Evolutionary conservation across 2,888 invertebrate genomes (phyloP), one percentile per base, ranked within the genome.

Genomic region (Hyposoter didymator): DNA sequence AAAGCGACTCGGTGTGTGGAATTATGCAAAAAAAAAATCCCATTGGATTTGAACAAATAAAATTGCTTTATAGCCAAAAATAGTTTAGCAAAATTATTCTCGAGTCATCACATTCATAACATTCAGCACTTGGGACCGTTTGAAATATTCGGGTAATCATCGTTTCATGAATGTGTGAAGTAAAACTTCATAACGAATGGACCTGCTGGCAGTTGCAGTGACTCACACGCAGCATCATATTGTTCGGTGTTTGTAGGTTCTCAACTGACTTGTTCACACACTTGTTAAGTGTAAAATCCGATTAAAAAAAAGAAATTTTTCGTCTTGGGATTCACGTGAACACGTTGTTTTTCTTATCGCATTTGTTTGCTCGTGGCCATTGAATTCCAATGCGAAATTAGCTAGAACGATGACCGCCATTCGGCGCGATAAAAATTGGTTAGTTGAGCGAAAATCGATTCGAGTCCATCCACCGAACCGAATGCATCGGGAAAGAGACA

Each of bases 371-470:
- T 52, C 19, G n/a, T 7, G 52, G 19, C 52, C 10, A 19, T 17
- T 47, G n/a, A 47, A 47, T 47, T 47, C 47, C 14, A 14, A 47
- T 0, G 17, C 47, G 8, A 17, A 49, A 14, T 49, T 49, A 1
- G 12, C 55, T 22, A 28, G 12, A 55, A 55, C 22, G 12, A 55
- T 10, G 22, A 52, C 10, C 22, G 8, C 2, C 52, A 28, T 22
- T 43, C 10, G 19, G 64, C 35, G 45, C 12, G 4, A 69, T 45
- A 19, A 69, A 69, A 69, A 69, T 45, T 28, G 14, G 7, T 32
- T 70, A n/a, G 32, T 49, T 70, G 6, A 49, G 22, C n/a, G 28
- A n/a, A 59, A 74, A 73, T 55, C 19, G n/a, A 55, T 35, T 39
- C 1, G 39, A 73, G 39, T n/a, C 12, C 12, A 55, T 73, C n/a